These are phyloP conservation scores for Isichthys henryi DNA, from an alignment of 2,113 vertebrate species.

Conservation along the genomic window DNA sequence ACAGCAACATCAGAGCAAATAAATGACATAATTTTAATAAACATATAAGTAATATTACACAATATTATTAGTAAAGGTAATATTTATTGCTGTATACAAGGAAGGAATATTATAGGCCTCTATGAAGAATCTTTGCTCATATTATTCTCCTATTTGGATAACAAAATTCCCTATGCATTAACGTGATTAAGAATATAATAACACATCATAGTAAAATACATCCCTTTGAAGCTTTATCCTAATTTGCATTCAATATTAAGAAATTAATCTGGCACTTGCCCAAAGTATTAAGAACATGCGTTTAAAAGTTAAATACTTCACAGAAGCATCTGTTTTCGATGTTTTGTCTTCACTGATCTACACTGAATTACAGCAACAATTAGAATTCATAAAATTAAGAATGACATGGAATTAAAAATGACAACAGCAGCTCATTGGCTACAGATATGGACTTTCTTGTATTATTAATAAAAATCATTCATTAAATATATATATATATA, in stretches of 20 bases:
- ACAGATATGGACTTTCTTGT: background rate
- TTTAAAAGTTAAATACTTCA: background rate
- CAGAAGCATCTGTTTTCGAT: background rate
- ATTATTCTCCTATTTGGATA: no score
- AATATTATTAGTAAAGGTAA: no score
- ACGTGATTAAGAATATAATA: no score
- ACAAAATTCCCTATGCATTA: no score
- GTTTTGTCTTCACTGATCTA: background rate
- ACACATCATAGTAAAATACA: no score
- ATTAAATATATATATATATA: no score
- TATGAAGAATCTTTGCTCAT: no score
- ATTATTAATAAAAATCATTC: no score
- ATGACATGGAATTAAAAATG: background rate
- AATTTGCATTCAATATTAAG: background rate
- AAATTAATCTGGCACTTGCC: background rate
- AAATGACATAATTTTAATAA: no score
- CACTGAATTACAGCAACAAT: background rate
- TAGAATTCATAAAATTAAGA: background rate
- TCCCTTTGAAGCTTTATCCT: background rate
- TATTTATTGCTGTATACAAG: no score
- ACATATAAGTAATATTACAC: no score
- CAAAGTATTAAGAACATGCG: background rate
- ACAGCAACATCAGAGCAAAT: background rate
- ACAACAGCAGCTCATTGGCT: background rate
- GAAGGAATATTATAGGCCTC: no score